phyloP scores from a whole-genome alignment of 1,140 invertebrate genomes.

The Brachystomella parvula region DNA sequence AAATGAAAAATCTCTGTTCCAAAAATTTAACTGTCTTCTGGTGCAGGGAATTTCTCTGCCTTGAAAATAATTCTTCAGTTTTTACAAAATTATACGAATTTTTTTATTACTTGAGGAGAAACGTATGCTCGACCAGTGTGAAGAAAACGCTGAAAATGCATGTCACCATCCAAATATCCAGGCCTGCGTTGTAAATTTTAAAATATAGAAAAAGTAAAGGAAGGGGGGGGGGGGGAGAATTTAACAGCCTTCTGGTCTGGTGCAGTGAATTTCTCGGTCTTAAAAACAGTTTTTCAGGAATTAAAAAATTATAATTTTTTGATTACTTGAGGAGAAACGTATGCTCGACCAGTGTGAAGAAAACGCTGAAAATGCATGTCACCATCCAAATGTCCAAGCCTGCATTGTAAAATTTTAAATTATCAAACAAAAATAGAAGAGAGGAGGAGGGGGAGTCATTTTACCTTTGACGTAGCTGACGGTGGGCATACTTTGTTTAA shows the following conservation, averaged over 20 bases:
- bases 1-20: too few species aligned
- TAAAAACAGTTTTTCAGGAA: too few species aligned
- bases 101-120: too few species aligned
- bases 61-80: too few species aligned
- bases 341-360: not conserved
- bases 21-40: too few species aligned
- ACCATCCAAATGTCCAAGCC: slow-evolving; percentile 16
- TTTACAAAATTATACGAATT: too few species aligned
- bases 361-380: slow-evolving; percentile 7
- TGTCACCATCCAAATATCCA: slow-evolving; percentile 15
- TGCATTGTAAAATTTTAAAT: not conserved
- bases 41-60: too few species aligned
- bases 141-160: slow-evolving; percentile 8
- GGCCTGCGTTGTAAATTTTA: not conserved
- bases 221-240: not conserved
- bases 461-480: slow-evolving; percentile 24
- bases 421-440: not conserved
- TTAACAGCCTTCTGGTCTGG: too few species aligned
- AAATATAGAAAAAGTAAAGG: not conserved
- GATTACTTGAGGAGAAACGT: slow-evolving; percentile 1
- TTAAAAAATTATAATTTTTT: not conserved
- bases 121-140: not conserved
- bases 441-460: not conserved
- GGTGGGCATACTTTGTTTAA: slow-evolving; percentile 21
- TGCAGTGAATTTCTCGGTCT: too few species aligned